Evolutionary conservation across 1,140 invertebrate species (phyloP), one percentile per base, ranked within the genome.

Genomic region (Helicoverpa zea): DNA sequence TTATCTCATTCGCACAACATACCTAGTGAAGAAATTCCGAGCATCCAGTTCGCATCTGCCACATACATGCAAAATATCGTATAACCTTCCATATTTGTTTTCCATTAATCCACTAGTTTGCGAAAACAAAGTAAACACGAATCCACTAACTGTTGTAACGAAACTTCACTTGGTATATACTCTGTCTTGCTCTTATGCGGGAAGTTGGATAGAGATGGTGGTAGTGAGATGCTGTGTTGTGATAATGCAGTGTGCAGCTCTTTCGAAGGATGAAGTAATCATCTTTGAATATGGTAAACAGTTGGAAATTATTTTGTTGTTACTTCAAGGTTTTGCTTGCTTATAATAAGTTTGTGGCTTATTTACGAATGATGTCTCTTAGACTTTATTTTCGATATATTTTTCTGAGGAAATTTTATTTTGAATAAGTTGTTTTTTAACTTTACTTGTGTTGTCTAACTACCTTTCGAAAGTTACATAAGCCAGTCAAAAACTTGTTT

Each of bases 21-120:
- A 35, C 18, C 23, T 23, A 73, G 7, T 54, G 49, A 80, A 79
- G 66, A 76, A 80, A 72, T 83, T 59, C 66, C 29, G 29, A 72
- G 78, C 68, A 80, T 66, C 29, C 66, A 78, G 64, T 66, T 54
- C 51, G 35, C 64, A 29, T 79, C 56, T 70, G 47, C 56, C 56
- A 47, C 56, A 23, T 18, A 35, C 54, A 81, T 79, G 54, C 66
- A 76, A 79, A 74, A 75, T 79, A 79, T 74, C 75, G 64, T 80
- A 70, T 82, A 82, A 82, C 80, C 68, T 74, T 66, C 49, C 81
- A 84, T 86, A 86, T 86, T 84, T 86, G 84, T 78, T 82, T 82
- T 81, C 84, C 81, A 84, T 86, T 86, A 86, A 84, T 84, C 83
- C 83, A 80, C 58, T 80, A 81, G 82, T 84, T 84, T 76, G 76